These are phyloP conservation scores for Drosophila ercepeae DNA, from an alignment of 1,140 invertebrate species.

Conservation along the genomic window DNA sequence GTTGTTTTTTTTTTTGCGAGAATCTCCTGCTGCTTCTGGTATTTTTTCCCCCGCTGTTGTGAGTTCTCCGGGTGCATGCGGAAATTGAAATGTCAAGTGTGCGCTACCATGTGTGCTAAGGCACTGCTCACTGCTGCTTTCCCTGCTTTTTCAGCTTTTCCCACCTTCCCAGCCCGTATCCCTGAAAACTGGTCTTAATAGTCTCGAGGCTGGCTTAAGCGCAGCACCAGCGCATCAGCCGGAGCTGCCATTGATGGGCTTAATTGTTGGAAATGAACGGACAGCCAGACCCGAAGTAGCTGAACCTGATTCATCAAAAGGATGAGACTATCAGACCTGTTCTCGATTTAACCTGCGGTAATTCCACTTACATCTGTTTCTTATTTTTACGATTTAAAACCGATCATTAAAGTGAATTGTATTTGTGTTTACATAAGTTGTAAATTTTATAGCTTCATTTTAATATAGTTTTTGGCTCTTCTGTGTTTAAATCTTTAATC, in stretches of 20 bases:
- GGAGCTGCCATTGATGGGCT: conserved; percentile 57
- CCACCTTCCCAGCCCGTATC: conserved; percentile 8
- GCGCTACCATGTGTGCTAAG: conserved; percentile 50
- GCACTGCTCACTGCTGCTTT: conserved; percentile 24
- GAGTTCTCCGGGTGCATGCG: conserved; percentile 58
- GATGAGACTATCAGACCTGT: conserved; percentile 10
- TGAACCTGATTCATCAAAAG: conserved; percentile 46
- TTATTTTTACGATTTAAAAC: no score
- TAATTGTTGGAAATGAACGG: conserved; percentile 54
- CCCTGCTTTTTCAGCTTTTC: not conserved
- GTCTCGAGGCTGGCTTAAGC: conserved; percentile 46
- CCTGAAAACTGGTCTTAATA: conserved; percentile 48
- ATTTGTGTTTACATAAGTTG: no score
- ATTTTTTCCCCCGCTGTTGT: conserved; percentile 38
- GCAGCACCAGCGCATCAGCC: conserved; percentile 47
- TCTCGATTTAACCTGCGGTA: not conserved
- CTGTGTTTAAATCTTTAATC: not conserved
- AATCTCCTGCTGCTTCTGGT: conserved; percentile 21
- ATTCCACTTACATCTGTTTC: not conserved
- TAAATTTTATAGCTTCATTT: no score
- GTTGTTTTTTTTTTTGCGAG: conserved; percentile 20
- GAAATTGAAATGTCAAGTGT: conserved; percentile 76
- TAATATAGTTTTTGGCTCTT: no score
- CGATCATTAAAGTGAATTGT: no score
- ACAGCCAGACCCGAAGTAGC: conserved; percentile 5